A percentile compares a stretch with the other conserved stretches of the same genome.
Evolutionary conservation across 2,797 vertebrate genomes (phyloP).

Genomic region (Gadopsis bispinosus): DNA sequence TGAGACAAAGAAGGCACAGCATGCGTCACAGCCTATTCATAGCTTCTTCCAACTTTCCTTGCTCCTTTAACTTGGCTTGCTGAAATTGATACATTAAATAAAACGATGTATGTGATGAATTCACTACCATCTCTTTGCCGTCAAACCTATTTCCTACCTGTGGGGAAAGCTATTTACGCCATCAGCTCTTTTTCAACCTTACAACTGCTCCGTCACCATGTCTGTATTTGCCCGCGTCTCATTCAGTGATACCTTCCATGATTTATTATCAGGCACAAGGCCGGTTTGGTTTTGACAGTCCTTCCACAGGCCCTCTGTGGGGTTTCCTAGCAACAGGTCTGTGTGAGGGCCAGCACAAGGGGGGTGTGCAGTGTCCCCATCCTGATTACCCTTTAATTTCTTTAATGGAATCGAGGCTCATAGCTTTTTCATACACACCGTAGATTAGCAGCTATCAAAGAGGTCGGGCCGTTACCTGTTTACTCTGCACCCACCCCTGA

Average conservation of each 20-base stretch:
- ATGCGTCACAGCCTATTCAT: conserved; percentile 24
- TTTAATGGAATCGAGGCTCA: conserved; percentile 63
- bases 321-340: conserved; percentile 83
- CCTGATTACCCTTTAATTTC: conserved; percentile 73
- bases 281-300: conserved; percentile 60
- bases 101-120: background rate
- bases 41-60: conserved; percentile 4
- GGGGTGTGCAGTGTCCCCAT: conserved; percentile 49
- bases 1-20: conserved; percentile 11
- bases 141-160: conserved; percentile 1
- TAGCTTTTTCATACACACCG: conserved; percentile 26
- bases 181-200: background rate
- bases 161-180: background rate
- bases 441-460: conserved; percentile 49
- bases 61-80: conserved; percentile 8
- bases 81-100: conserved; percentile 20
- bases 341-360: conserved; percentile 45
- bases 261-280: conserved; percentile 53
- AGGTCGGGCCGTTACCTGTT: conserved; percentile 31
- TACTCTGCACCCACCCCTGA: conserved; percentile 19
- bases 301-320: conserved; percentile 49
- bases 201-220: conserved; percentile 7
- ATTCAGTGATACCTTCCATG: conserved; percentile 26
- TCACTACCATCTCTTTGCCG: background rate
- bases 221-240: conserved; percentile 42